Percentiles rank a stretch among this genome's conserved stretches.
phyloP scores from a whole-genome alignment of 23 tunicate genomes.

The Trididemnum clinides region DNA sequence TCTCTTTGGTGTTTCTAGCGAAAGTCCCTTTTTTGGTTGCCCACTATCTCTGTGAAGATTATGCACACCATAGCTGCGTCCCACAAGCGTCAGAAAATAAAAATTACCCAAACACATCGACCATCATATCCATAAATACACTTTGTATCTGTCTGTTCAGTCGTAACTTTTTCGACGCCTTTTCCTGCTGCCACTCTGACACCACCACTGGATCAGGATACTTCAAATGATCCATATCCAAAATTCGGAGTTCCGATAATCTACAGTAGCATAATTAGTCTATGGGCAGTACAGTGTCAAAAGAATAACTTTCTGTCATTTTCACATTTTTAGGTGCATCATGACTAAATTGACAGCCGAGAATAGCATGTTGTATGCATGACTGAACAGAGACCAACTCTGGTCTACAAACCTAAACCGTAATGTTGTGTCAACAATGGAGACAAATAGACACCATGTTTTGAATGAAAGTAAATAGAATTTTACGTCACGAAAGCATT shows the following conservation, averaged over 20 bases:
- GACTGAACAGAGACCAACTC: no score
- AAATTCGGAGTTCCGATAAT: constrained; percentile 38
- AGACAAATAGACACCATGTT: no score
- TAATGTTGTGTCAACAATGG: no score
- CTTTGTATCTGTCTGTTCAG: constrained; percentile 50
- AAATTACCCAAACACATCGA: constrained; percentile 72
- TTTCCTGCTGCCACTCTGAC: constrained; percentile 28
- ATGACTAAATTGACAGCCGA: neutral
- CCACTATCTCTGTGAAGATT: no score
- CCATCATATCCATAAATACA: constrained; percentile 76
- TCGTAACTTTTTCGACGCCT: neutral
- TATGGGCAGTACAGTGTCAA: neutral
- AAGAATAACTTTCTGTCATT: neutral
- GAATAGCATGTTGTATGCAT: no score
- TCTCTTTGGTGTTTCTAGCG: no score
- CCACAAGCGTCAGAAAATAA: no score
- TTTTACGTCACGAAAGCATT: no score
- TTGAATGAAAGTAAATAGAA: no score
- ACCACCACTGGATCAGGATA: constrained; percentile 43
- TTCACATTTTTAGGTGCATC: neutral
- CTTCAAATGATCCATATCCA: constrained; percentile 33
- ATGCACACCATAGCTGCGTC: no score
- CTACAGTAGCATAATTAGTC: constrained; percentile 16
- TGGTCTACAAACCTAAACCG: no score
- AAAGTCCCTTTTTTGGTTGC: no score